phyloP scores from a whole-genome alignment of 2,888 invertebrate genomes.

The Drosophila hamatofila region DNA sequence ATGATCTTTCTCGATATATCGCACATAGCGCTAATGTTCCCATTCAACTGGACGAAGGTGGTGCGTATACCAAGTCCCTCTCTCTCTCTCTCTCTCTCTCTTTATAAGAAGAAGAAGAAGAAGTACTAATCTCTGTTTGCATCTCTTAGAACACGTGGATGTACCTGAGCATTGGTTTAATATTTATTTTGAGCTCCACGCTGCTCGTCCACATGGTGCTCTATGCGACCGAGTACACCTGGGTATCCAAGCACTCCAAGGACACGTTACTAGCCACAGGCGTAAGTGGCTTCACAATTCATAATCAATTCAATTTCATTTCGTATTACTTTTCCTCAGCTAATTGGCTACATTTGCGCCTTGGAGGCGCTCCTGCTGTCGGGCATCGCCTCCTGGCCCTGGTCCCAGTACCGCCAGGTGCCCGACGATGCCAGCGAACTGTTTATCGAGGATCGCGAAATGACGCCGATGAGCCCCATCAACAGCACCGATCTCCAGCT shows the following conservation, averaged over 20 bases:
- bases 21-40: constrained; percentile 91
- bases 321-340: constrained; percentile 79
- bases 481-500: constrained; percentile 84
- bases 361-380: constrained; percentile 87
- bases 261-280: constrained; percentile 89
- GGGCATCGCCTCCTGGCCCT: constrained; percentile 87
- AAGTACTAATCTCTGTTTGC: not conserved
- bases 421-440: constrained; percentile 88
- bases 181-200: constrained; percentile 90
- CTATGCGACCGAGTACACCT: constrained; percentile 88
- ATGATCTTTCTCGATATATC: constrained; percentile 93
- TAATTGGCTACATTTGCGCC: constrained; percentile 88
- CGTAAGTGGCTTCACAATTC: constrained; percentile 85
- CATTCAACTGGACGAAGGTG: constrained; percentile 92
- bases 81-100: too few species aligned
- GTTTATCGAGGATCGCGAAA: constrained; percentile 86
- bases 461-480: constrained; percentile 86
- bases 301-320: not conserved
- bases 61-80: constrained; percentile 85
- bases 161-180: constrained; percentile 90
- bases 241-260: constrained; percentile 90
- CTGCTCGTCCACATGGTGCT: constrained; percentile 89
- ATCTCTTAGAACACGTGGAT: constrained; percentile 89
- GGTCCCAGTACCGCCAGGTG: constrained; percentile 87
- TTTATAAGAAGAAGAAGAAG: too few species aligned